A percentile compares a stretch with the other conserved stretches of the same genome.
These are phyloP conservation scores for Abrostola tripartita DNA, from an alignment of 2,888 invertebrate species.

Conservation along the genomic window DNA sequence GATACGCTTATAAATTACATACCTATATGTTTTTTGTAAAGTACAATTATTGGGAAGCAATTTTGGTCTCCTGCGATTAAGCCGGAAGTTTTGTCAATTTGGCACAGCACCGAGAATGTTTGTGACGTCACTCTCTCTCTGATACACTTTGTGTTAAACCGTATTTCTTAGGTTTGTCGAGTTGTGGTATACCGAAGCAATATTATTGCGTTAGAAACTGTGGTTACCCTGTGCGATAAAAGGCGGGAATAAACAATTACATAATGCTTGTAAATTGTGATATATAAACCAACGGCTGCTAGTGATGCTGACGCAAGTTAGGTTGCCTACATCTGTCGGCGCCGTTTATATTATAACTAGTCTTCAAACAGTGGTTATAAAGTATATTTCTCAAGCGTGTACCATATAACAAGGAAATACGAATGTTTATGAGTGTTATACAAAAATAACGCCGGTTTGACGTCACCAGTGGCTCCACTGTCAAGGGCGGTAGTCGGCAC, in stretches of 20 bases:
- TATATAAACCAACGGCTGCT: constrained; percentile 13
- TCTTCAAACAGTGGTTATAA: constrained; percentile 22
- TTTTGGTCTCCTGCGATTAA: constrained; percentile 4
- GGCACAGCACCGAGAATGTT: constrained; percentile 13
- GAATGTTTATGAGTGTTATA: constrained; percentile 59
- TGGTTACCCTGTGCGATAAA: constrained; percentile 14
- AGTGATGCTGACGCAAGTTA: constrained; percentile 32
- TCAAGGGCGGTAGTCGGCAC: constrained; percentile 51
- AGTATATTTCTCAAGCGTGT: constrained; percentile 33
- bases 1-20: constrained; percentile 9
- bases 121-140: constrained; percentile 8
- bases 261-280: constrained; percentile 10
- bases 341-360: constrained; percentile 23
- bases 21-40: constrained; percentile 8
- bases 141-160: constrained; percentile 7
- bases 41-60: constrained; percentile 2
- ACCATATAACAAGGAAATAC: constrained; percentile 56
- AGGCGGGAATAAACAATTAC: constrained; percentile 16
- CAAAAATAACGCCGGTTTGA: constrained; percentile 56
- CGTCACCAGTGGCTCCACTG: constrained; percentile 58
- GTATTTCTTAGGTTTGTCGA: constrained; percentile 6
- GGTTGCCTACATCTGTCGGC: constrained; percentile 16
- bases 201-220: constrained; percentile 11
- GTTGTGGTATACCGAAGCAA: constrained; percentile 8
- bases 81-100: constrained; percentile 11